Conservation (phyloP, 2,888 invertebrate genomes). For the Mechanitis messenoides region DNA sequence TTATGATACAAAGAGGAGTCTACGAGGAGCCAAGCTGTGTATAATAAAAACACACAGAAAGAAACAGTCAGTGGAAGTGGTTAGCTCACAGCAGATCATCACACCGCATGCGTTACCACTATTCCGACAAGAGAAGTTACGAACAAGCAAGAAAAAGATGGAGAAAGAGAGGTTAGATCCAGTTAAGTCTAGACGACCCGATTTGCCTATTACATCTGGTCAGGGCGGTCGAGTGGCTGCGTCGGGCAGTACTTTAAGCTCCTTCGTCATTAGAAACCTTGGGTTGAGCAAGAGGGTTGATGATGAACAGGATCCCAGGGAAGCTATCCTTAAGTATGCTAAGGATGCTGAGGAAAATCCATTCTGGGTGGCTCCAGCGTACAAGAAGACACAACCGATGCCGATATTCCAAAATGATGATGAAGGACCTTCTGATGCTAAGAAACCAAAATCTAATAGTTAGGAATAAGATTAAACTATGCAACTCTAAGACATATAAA, state of each 20-base stretch:
- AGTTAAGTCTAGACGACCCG: constrained; percentile 87
- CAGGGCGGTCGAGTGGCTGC: constrained; percentile 96
- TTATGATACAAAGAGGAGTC: constrained; percentile 91
- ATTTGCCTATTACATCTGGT: constrained; percentile 91
- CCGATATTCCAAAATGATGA: constrained; percentile 82
- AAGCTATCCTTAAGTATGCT: constrained; percentile 95
- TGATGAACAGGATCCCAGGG: constrained; percentile 95
- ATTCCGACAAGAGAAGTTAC: constrained; percentile 93
- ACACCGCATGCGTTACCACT: constrained; percentile 97
- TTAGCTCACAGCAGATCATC: constrained; percentile 94
- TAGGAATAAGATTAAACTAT: constrained; percentile 7
- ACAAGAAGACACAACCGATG: constrained; percentile 91
- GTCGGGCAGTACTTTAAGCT: constrained; percentile 96
- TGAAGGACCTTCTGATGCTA: constrained; percentile 71
- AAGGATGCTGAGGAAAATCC: constrained; percentile 97
- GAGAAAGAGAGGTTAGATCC: constrained; percentile 94
- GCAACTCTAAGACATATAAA: too few relatives aligned
- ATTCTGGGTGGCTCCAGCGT: constrained; percentile 96
- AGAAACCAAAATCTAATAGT: constrained; percentile 65
- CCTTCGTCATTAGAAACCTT: constrained; percentile 96
- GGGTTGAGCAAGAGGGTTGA: constrained; percentile 94
- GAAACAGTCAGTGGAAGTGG: constrained; percentile 88
- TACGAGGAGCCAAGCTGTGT: constrained; percentile 93
- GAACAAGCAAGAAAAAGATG: constrained; percentile 91
- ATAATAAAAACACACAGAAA: constrained; percentile 88